phyloP scores from a whole-genome alignment of 2,113 vertebrate species.

The Lota lota region DNA sequence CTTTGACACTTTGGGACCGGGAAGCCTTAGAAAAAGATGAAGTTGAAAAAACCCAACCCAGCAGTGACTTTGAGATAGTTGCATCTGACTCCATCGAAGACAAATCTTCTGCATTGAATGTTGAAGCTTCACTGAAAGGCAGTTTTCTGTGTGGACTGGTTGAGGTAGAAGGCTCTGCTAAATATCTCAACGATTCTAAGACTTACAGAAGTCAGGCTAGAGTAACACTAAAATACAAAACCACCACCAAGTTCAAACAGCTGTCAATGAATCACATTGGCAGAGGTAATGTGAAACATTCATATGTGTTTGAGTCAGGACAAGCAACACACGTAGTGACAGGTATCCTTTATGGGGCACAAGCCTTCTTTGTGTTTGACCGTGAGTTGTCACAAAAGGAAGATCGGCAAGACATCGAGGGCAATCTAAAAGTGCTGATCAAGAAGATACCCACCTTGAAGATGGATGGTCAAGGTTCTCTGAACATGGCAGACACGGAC shows the following conservation, averaged over 20 bases:
- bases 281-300: conserved; percentile 28
- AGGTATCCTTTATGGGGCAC: no score
- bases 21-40: no score
- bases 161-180: conserved; percentile 49
- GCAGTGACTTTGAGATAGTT: no score
- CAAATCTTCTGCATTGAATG: conserved; percentile 38
- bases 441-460: conserved; percentile 11
- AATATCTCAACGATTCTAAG: conserved; percentile 48
- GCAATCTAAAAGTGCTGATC: conserved; percentile 27
- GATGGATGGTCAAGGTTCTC: conserved; percentile 11
- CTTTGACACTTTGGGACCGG: no score
- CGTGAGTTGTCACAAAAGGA: no score
- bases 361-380: no score
- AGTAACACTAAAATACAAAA: conserved; percentile 49
- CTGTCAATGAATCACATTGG: conserved; percentile 55
- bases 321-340: conserved; percentile 55
- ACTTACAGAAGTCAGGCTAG: conserved; percentile 40
- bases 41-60: no score
- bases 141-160: conserved; percentile 52
- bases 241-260: conserved; percentile 43
- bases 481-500: conserved; percentile 25
- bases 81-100: no score
- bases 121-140: conserved; percentile 50
- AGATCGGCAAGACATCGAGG: no score
- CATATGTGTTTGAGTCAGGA: conserved; percentile 25